Percentiles rank a stretch among this genome's conserved stretches.
Evolutionary conservation across 2,797 vertebrate species (phyloP).

Genomic region (Morelia viridis): DNA sequence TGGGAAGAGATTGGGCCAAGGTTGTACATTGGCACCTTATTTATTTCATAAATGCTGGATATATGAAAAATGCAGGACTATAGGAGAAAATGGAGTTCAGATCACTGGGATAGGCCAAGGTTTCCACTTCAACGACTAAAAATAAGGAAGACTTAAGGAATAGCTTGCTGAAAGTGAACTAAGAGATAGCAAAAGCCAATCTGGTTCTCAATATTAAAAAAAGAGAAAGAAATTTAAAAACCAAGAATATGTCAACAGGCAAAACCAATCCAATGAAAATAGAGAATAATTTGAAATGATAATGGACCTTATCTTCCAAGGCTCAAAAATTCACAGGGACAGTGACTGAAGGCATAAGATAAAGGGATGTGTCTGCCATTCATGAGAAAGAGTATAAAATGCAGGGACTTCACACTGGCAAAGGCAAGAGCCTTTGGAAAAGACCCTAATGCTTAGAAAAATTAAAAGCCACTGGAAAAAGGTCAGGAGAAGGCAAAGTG

Average conservation of each 20-base stretch:
- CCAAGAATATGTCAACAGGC: not conserved
- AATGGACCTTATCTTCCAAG: not conserved
- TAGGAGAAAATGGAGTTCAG: no score
- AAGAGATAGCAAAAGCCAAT: not conserved
- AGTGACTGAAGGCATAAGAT: not conserved
- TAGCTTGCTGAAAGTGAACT: not conserved
- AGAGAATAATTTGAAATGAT: not conserved
- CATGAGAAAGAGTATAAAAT: not conserved
- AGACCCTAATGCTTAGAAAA: not conserved
- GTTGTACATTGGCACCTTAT: no score
- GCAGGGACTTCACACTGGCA: not conserved
- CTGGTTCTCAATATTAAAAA: not conserved
- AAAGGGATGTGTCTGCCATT: not conserved
- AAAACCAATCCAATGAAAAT: not conserved
- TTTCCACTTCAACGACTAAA: not conserved
- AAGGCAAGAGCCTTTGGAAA: not conserved
- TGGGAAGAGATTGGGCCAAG: not conserved
- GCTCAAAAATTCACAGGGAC: not conserved
- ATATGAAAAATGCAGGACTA: no score
- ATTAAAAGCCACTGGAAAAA: not conserved
- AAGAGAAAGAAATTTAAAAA: not conserved
- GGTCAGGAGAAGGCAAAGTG: not conserved
- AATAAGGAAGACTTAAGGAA: not conserved
- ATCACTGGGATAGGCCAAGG: no score
- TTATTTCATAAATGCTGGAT: no score